phyloP scores from a whole-genome alignment of 2,888 invertebrate species.

The Calephelis perditalis region DNA sequence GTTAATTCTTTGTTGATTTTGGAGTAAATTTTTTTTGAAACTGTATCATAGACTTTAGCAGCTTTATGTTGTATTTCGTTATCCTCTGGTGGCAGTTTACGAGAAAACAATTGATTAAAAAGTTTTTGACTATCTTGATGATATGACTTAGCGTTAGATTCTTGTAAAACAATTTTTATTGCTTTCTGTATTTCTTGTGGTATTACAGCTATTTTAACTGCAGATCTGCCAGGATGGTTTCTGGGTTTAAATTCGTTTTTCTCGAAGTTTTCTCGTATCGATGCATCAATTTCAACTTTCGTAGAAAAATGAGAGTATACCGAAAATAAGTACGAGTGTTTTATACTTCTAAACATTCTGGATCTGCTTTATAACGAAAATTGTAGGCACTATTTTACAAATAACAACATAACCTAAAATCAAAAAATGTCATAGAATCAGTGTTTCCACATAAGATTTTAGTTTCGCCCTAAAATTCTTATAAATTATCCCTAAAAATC shows the following conservation, averaged over 20 bases:
- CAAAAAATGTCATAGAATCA: too few relatives aligned
- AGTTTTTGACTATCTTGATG: constrained; percentile 74
- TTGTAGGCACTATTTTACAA: background rate
- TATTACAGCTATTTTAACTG: constrained; percentile 68
- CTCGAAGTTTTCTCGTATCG: constrained; percentile 64
- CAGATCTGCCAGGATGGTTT: constrained; percentile 84
- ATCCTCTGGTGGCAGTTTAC: constrained; percentile 82
- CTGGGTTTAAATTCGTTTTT: constrained; percentile 79
- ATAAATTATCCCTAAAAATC: too few relatives aligned
- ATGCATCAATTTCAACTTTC: constrained; percentile 70
- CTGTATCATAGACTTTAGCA: constrained; percentile 50
- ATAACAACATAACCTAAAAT: constrained; percentile 5
- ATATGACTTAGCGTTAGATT: constrained; percentile 77
- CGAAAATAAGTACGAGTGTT: constrained; percentile 38
- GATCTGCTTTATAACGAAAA: background rate
- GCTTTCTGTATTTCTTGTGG: constrained; percentile 80
- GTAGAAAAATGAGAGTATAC: constrained; percentile 49
- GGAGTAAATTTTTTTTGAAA: constrained; percentile 50
- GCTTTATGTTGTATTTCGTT: constrained; percentile 65
- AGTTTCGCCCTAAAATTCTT: too few relatives aligned
- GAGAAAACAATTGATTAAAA: constrained; percentile 77
- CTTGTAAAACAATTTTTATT: constrained; percentile 73
- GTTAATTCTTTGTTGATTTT: constrained; percentile 41
- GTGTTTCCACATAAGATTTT: too few relatives aligned
- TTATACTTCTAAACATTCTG: constrained; percentile 59